Evolutionary conservation across 1,140 invertebrate species (phyloP).

Genomic region (Sycophaga agraensis): DNA sequence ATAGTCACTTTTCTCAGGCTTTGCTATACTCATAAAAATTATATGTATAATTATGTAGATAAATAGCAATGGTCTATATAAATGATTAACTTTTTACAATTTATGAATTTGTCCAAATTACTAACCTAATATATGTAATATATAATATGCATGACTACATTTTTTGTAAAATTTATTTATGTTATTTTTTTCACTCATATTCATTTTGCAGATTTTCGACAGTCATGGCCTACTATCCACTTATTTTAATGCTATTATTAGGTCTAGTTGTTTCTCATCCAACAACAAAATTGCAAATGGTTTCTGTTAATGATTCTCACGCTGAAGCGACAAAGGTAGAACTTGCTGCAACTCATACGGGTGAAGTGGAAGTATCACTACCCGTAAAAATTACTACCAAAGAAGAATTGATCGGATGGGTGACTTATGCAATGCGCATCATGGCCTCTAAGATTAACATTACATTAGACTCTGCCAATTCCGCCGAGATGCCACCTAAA

Average conservation of each 20-base stretch:
- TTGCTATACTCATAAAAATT: too few species aligned
- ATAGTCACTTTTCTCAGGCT: too few species aligned
- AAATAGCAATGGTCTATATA: too few species aligned
- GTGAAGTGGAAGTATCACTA: conserved; percentile 40
- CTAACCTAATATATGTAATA: too few species aligned
- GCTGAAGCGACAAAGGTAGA: neutral
- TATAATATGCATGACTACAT: too few species aligned
- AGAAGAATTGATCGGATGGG: conserved; percentile 48
- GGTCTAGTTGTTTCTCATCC: neutral
- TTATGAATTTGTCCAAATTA: too few species aligned
- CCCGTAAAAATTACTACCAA: conserved; percentile 42
- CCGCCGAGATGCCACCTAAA: conserved; percentile 4
- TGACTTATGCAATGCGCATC: conserved; percentile 47
- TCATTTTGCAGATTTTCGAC: neutral
- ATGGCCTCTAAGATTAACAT: conserved; percentile 52
- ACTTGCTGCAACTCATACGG: neutral
- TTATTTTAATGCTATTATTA: neutral
- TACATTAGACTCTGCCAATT: conserved; percentile 29
- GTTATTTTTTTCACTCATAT: too few species aligned
- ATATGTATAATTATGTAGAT: too few species aligned
- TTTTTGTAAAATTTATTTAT: too few species aligned
- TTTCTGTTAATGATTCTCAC: neutral
- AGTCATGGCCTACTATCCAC: neutral
- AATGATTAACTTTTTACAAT: too few species aligned
- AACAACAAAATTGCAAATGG: neutral